A percentile compares a stretch with the other conserved stretches of the same genome.
phyloP scores from a whole-genome alignment of 2,888 invertebrate genomes.

The Ectropis crepuscularia region DNA sequence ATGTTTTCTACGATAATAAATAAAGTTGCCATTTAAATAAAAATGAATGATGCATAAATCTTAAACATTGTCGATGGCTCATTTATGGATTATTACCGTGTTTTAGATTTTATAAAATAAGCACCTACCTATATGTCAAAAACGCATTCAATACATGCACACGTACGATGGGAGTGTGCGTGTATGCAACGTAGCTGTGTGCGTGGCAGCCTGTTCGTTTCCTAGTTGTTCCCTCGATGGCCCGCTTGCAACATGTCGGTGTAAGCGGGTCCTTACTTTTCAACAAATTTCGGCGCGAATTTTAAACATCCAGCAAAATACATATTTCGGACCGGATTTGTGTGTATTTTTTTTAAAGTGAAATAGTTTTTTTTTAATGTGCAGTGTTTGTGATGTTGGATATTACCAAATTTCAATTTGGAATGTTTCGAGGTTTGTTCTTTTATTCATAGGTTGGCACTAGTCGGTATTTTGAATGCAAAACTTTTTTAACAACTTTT shows the following conservation, averaged over 20 bases:
- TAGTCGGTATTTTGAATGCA: conserved; percentile 43
- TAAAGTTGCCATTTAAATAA: conserved; percentile 27
- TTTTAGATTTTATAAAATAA: conserved; percentile 70
- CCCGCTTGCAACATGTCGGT: conserved; percentile 80
- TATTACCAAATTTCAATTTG: conserved; percentile 43
- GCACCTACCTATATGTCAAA: conserved; percentile 62
- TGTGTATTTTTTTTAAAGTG: conserved; percentile 42
- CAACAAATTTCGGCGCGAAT: conserved; percentile 67
- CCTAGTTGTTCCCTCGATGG: conserved; percentile 81
- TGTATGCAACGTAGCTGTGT: conserved; percentile 49
- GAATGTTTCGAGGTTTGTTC: conserved; percentile 62
- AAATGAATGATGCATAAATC: background rate
- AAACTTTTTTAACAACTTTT: conserved; percentile 41
- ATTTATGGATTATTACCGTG: conserved; percentile 22
- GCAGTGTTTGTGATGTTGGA: conserved; percentile 50
- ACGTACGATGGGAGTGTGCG: conserved; percentile 42
- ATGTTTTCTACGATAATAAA: background rate
- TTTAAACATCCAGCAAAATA: conserved; percentile 53
- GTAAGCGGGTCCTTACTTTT: conserved; percentile 77
- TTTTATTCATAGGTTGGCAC: conserved; percentile 46
- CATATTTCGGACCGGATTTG: conserved; percentile 29
- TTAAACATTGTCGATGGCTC: background rate
- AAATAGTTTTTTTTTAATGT: conserved; percentile 34
- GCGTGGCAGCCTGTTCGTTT: conserved; percentile 69
- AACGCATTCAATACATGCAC: conserved; percentile 66